Evolutionary conservation across 2,797 vertebrate species (phyloP).

Genomic region (Mus caroli): DNA sequence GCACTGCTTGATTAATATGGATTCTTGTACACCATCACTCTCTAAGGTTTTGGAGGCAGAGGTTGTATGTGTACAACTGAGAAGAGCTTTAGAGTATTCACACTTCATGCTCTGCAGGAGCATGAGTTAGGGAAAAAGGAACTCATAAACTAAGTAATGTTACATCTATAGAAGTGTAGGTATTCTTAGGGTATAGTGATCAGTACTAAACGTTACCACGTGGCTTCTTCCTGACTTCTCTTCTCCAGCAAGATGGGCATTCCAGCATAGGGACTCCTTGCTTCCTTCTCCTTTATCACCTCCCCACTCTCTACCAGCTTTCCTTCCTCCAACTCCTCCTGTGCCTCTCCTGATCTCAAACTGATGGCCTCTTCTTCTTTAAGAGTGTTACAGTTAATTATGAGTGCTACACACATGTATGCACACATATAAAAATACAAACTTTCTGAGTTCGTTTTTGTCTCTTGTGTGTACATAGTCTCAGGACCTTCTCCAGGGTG

Average conservation of each 20-base stretch:
- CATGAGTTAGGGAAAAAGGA: not conserved
- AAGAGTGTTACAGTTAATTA: not conserved
- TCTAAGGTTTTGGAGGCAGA: not conserved
- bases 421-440: not conserved
- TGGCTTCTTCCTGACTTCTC: conserved; percentile 3
- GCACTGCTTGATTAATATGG: not conserved
- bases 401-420: not conserved
- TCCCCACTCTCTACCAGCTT: too few species aligned
- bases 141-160: not conserved
- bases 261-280: too few species aligned
- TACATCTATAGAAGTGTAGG: not conserved
- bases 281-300: not conserved
- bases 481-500: not conserved
- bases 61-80: not conserved
- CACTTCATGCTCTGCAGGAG: not conserved
- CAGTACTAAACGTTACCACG: not conserved
- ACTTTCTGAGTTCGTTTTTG: not conserved
- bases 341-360: not conserved
- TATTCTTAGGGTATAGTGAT: not conserved
- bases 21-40: not conserved
- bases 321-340: not conserved
- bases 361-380: not conserved
- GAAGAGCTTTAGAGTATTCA: not conserved
- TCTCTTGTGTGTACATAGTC: not conserved
- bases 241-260: not conserved